Conservation (phyloP, 2,888 invertebrate species). For the Scaeva pyrastri region DNA sequence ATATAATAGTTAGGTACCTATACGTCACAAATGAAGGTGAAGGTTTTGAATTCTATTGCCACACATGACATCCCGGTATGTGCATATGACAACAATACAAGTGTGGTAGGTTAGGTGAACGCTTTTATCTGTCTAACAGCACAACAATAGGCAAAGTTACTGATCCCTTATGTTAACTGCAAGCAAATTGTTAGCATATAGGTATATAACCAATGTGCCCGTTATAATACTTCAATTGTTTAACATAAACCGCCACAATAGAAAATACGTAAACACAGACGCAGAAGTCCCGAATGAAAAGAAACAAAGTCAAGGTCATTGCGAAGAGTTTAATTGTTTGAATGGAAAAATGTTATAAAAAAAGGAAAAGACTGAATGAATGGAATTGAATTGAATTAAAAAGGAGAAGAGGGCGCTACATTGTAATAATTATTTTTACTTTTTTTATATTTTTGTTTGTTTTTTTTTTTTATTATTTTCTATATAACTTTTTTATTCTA, state of each 20-base stretch:
- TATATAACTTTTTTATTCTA: slow-evolving; percentile 73
- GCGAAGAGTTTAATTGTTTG: slow-evolving; percentile 84
- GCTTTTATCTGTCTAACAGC: slow-evolving; percentile 71
- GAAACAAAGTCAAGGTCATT: slow-evolving; percentile 84
- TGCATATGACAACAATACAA: slow-evolving; percentile 61
- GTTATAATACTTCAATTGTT: slow-evolving; percentile 76
- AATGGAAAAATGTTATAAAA: slow-evolving; percentile 77
- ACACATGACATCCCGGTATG: slow-evolving; percentile 51
- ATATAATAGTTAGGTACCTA: neutral
- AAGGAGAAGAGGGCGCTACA: slow-evolving; percentile 74
- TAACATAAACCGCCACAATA: slow-evolving; percentile 76
- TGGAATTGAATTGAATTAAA: slow-evolving; percentile 75
- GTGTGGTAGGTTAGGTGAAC: slow-evolving; percentile 71
- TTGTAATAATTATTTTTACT: slow-evolving; percentile 75
- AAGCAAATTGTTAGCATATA: slow-evolving; percentile 70
- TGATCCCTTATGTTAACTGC: slow-evolving; percentile 73
- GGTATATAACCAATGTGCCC: slow-evolving; percentile 67
- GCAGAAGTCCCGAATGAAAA: slow-evolving; percentile 77
- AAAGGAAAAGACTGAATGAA: slow-evolving; percentile 73
- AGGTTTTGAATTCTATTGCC: slow-evolving; percentile 65
- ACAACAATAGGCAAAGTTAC: slow-evolving; percentile 68
- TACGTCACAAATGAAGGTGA: slow-evolving; percentile 59
- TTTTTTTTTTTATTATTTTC: slow-evolving; percentile 52
- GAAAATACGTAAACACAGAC: slow-evolving; percentile 76
- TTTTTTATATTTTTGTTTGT: slow-evolving; percentile 59